Conservation (phyloP, 2,888 invertebrate genomes). For the Nebria brevicollis region DNA sequence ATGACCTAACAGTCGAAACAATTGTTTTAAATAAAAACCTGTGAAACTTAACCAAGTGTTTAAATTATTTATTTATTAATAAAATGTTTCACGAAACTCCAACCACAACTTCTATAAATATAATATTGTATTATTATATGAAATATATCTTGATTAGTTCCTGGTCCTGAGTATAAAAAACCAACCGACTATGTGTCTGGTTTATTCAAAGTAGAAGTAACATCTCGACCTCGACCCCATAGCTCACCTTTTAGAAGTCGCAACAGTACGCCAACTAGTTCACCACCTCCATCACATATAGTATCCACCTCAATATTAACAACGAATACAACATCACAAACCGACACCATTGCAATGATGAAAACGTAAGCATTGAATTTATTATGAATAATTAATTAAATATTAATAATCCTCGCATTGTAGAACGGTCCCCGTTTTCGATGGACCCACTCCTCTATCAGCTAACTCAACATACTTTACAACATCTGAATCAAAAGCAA, state of each 20-base stretch:
- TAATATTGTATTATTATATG: not conserved
- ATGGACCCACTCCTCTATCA: constrained; percentile 66
- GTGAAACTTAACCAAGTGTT: no score
- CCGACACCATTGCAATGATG: constrained; percentile 7
- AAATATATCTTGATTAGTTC: constrained; percentile 62
- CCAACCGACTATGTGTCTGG: constrained; percentile 77
- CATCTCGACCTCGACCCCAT: constrained; percentile 64
- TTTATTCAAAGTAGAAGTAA: constrained; percentile 70
- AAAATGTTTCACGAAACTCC: no score
- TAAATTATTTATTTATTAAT: no score
- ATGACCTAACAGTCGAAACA: no score
- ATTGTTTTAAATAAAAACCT: no score
- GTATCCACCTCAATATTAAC: constrained; percentile 49
- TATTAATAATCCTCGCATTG: not conserved
- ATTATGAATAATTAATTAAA: not conserved
- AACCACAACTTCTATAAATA: no score
- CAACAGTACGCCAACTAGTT: constrained; percentile 58
- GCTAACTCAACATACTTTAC: constrained; percentile 74
- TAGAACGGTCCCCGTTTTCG: constrained; percentile 56
- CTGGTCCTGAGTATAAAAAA: constrained; percentile 74
- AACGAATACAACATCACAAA: not conserved
- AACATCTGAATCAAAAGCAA: constrained; percentile 74
- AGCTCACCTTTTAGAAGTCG: constrained; percentile 61
- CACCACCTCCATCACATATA: constrained; percentile 56
- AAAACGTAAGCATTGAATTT: not conserved